Evolutionary conservation across 2,113 vertebrate species (phyloP), one percentile per base, ranked within the genome.

Genomic region (Leucopternis melanops): DNA sequence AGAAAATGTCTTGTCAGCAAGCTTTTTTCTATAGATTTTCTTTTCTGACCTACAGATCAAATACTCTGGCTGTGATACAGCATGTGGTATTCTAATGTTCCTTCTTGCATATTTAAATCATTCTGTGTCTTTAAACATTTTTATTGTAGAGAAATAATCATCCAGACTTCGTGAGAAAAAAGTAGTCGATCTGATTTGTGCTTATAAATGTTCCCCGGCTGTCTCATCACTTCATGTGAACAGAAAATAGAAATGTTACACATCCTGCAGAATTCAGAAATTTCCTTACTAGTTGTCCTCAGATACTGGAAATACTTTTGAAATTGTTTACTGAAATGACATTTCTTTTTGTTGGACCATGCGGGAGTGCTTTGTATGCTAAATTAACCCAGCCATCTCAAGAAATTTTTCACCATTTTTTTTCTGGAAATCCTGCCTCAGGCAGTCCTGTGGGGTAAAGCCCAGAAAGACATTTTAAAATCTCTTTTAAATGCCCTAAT

Each of bases 1-100:
- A 81, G 22, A 77, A 73, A 92, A 31, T 23, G 16, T 50, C 71
- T 79, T 82, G 11, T 86, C 63, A 91, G 81, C 87, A 94, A 45
- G 36, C 8, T 59, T 70, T 77, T 77, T 55, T 44, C 38, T 73
- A 3, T 20, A 77, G 21, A 8, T 82, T 69, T 83, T 52, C 3
- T 66, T 77, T 90, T 74, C 42, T 94, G 67, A 86, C 79, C 67
- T 45, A 13, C 71, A 70, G 40, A 83, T 42, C 40, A 70, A 72
- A 70, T 58, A 23, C 13, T 49, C 52, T 42, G 29, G 25, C 81
- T 86, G 52, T 52, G 47, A 52, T 86, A 38, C n/a, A 57, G 42
- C 11, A 16, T 54, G 59, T 70, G 45, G 20, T 58, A n/a, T 78
- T 49, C 23, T 26, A 26, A 9, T 22, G 7, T 54, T 79, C 9